Evolutionary conservation across 2,797 vertebrate genomes (phyloP), one percentile per base, ranked within the genome.

Genomic region (Pseudopleuronectes americanus): DNA sequence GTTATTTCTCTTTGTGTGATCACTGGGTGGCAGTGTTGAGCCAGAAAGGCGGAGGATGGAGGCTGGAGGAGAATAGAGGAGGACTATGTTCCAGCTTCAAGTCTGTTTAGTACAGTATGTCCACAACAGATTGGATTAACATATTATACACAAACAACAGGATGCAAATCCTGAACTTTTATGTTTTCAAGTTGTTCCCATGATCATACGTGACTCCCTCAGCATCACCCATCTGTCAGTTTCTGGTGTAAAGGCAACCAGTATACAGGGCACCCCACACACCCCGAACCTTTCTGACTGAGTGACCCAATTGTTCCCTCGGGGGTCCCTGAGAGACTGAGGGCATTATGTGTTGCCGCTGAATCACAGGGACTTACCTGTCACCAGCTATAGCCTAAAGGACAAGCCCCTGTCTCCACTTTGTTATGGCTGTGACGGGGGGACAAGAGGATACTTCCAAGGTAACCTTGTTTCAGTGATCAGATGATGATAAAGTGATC

Each of bases 21-120:
- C 95, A 92, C 94, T 93, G 84, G 95, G 93, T 89, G 93, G 92
- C 89, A 92, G 89, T 94, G 84, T 94, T 94, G 92, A 94, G 93
- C 94, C 88, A 92, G 82, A 80, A 17, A 84, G 73, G 24, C 57
- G 60, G 19, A 57, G 64, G 51, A 24, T 19, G 24, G 38, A 60
- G 68, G 63, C 26, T 26, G n/a, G 64, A 33, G 16, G 45, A 26
- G 23, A 12, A 24, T 53, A 51, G 71, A 9, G 22, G 26, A 28
- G 41, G 26, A 51, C 57, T 60, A 22, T 24, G 51, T 9, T 43
- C 55, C 61, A 57, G 33, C 36, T 71, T 53, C 2, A 36, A 55
- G 45, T 57, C 53, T 53, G 57, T 16, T 43, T 49, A 65, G 60
- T 65, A 62, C 64, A 78, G 70, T 24, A 19, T 10, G 61, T 81